phyloP scores from a whole-genome alignment of 2,888 invertebrate genomes.

The Pheosia tremula region DNA sequence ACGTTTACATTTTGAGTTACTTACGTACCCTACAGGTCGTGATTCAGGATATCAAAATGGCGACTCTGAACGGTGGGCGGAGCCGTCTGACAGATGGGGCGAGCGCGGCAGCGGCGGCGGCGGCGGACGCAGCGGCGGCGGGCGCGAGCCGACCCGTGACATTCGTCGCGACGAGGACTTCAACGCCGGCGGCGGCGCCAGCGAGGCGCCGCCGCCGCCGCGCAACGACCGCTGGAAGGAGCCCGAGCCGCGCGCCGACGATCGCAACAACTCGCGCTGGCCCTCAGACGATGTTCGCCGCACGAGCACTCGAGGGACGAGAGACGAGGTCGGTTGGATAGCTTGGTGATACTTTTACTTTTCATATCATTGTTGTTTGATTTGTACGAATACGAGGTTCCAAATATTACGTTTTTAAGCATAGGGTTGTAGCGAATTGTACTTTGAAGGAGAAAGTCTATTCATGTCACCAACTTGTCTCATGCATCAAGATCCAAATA shows the following conservation, averaged over 20 bases:
- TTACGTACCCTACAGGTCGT: conserved; percentile 57
- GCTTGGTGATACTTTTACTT: too few relatives aligned
- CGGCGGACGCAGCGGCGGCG: conserved; percentile 33
- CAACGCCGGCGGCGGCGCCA: conserved; percentile 35
- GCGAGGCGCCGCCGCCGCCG: conserved; percentile 70
- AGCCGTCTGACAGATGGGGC: conserved; percentile 61
- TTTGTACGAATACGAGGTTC: too few relatives aligned
- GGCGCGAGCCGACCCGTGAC: conserved; percentile 41
- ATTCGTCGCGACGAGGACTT: conserved; percentile 57
- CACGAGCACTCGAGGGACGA: conserved; percentile 56
- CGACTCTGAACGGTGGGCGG: conserved; percentile 77
- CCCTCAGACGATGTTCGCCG: conserved; percentile 77
- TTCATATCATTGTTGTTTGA: too few relatives aligned
- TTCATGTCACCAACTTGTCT: too few relatives aligned
- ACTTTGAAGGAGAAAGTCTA: too few relatives aligned
- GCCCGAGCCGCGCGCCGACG: conserved; percentile 75
- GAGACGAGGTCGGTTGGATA: conserved; percentile 65
- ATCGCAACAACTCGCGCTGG: conserved; percentile 73
- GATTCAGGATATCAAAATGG: conserved; percentile 80
- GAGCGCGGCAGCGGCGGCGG: conserved; percentile 45
- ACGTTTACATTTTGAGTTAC: too few relatives aligned
- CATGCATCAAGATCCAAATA: too few relatives aligned
- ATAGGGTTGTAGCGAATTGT: too few relatives aligned
- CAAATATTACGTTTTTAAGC: too few relatives aligned
- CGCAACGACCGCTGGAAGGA: conserved; percentile 87